A percentile compares a stretch with the other conserved stretches of the same genome.
phyloP scores from a whole-genome alignment of 2,113 vertebrate species.

The Fulmarus glacialis region DNA sequence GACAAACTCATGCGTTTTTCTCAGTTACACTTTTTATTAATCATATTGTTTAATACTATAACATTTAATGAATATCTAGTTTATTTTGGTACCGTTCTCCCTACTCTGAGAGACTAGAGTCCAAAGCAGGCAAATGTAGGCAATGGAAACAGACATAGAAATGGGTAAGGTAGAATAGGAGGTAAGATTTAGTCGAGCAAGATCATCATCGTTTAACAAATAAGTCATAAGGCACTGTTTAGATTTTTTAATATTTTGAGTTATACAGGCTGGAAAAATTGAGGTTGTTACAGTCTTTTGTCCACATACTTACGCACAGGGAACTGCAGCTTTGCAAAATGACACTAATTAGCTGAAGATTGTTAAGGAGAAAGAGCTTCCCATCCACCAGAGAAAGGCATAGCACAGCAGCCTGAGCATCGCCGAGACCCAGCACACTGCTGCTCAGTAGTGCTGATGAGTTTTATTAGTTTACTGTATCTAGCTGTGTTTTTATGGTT shows the following conservation, averaged over 20 bases:
- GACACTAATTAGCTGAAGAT: neutral
- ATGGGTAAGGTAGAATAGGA: neutral
- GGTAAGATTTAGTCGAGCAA: neutral
- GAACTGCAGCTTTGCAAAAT: neutral
- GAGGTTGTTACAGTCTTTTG: neutral
- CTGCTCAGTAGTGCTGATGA: neutral
- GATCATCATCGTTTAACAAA: rapidly evolving
- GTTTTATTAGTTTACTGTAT: neutral
- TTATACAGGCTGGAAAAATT: neutral
- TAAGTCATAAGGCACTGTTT: neutral
- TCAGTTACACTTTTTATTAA: neutral
- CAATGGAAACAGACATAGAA: neutral
- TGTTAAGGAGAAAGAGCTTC: neutral
- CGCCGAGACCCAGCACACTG: neutral
- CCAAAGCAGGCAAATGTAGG: neutral
- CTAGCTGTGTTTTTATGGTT: neutral
- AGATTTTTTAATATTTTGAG: neutral
- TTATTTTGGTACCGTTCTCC: neutral
- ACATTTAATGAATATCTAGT: rapidly evolving
- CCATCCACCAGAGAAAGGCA: neutral
- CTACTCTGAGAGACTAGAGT: neutral
- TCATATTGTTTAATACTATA: neutral
- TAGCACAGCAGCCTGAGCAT: neutral
- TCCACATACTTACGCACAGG: neutral
- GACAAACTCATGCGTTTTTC: neutral